A percentile compares a stretch with the other conserved stretches of the same genome.
Evolutionary conservation across 2,113 vertebrate species (phyloP).

Genomic region (Myxocyprinus asiaticus): DNA sequence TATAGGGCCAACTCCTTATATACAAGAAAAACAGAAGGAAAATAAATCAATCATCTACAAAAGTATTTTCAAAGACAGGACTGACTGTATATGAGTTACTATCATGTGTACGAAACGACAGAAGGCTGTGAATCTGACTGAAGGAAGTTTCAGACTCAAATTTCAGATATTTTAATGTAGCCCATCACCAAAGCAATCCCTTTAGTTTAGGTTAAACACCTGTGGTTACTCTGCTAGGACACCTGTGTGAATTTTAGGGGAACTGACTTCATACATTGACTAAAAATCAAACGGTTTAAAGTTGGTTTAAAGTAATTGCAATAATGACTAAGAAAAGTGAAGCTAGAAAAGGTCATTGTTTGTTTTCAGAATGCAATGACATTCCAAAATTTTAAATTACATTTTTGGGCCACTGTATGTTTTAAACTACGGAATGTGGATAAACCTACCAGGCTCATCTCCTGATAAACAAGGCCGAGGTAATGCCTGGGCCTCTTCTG

Average conservation of each 20-base stretch:
- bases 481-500: conserved; percentile 68
- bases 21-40: background rate
- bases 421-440: too few relatives aligned
- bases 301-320: too few relatives aligned
- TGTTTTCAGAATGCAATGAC: too few relatives aligned
- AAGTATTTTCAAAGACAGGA: background rate
- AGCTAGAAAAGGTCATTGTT: too few relatives aligned
- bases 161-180: background rate
- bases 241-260: too few relatives aligned
- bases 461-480: conserved; percentile 80
- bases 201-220: background rate
- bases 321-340: too few relatives aligned
- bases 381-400: too few relatives aligned
- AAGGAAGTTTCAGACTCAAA: background rate
- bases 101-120: background rate
- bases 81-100: background rate
- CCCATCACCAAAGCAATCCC: background rate
- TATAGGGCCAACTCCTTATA: background rate
- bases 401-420: too few relatives aligned
- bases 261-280: too few relatives aligned
- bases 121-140: conserved; percentile 6
- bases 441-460: conserved; percentile 81
- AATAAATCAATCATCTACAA: background rate
- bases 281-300: too few relatives aligned
- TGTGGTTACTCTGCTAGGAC: too few relatives aligned